Evolutionary conservation across 1,140 invertebrate genomes (phyloP).

Genomic region (Rhagoletis pomonella): DNA sequence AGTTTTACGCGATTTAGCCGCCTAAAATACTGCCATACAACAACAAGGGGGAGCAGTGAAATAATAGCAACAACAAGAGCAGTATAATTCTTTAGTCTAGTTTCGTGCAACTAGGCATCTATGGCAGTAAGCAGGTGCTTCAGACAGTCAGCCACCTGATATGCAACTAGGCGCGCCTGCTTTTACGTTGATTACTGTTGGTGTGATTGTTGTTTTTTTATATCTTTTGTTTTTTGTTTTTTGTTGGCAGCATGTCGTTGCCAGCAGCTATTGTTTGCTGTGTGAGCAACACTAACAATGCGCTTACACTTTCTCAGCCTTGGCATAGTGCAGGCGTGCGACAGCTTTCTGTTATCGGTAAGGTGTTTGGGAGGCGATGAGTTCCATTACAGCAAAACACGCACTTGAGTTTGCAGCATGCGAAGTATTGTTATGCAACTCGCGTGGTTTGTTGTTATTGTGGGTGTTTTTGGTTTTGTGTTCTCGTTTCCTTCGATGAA

Average conservation of each 20-base stretch:
- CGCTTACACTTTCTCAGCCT: background rate
- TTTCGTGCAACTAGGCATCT: background rate
- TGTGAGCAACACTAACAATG: constrained; percentile 28
- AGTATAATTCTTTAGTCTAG: background rate
- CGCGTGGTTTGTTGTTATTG: background rate
- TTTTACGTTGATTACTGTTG: constrained; percentile 34
- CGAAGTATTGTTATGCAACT: background rate
- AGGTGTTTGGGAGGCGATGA: background rate
- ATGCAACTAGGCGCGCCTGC: constrained; percentile 26
- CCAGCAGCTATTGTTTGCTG: background rate
- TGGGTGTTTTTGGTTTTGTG: background rate
- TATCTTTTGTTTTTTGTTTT: background rate
- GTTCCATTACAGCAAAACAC: background rate
- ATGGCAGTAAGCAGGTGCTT: background rate
- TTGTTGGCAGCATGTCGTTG: constrained; percentile 10
- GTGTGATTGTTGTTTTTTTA: background rate
- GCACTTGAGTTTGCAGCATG: constrained; percentile 2
- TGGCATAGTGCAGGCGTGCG: background rate
- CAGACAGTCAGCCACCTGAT: constrained; percentile 5
- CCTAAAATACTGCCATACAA: constrained; percentile 25
- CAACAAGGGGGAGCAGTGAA: background rate
- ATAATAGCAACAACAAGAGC: background rate
- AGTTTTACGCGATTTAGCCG: constrained; percentile 9
- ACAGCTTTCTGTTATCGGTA: background rate
- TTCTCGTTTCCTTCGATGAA: background rate